These are phyloP conservation scores for Myotis davidii DNA, from an alignment of 2,113 vertebrate genomes.

Conservation along the genomic window DNA sequence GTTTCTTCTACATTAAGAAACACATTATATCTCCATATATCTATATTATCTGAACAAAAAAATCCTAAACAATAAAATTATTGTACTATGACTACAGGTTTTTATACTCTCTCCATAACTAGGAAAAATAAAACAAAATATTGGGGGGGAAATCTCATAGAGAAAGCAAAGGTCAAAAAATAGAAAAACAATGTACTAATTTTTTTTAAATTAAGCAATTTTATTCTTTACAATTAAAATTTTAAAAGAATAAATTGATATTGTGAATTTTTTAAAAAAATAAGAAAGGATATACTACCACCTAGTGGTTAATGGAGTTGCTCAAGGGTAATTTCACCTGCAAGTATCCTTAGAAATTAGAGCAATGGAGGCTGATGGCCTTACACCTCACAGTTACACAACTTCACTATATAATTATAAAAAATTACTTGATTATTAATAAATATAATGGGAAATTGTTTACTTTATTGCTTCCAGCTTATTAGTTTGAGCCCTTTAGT, in stretches of 20 bases:
- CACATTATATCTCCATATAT: not conserved
- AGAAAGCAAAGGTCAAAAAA: not conserved
- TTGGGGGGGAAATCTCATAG: not conserved
- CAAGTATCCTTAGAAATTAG: not conserved
- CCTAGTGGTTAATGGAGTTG: constrained; percentile 63
- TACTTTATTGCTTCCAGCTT: not conserved
- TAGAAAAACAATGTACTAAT: not conserved
- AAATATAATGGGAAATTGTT: not conserved
- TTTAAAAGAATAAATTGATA: constrained; percentile 29
- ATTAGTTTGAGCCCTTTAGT: not conserved
- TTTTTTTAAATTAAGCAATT: not conserved
- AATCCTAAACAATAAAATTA: not conserved
- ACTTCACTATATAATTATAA: not conserved
- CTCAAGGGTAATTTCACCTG: not conserved
- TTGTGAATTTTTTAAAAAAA: not conserved
- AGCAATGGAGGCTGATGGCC: not conserved
- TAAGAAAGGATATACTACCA: constrained; percentile 74
- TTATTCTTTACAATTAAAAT: not conserved
- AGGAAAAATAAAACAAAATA: not conserved
- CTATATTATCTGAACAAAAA: not conserved
- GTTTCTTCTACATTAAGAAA: not conserved
- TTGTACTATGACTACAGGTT: not conserved
- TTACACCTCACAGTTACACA: not conserved
- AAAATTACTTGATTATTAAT: not conserved
- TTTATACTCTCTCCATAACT: not conserved